Evolutionary conservation across 2,113 vertebrate genomes (phyloP), one percentile per base, ranked within the genome.

Genomic region (Labrus mixtus): DNA sequence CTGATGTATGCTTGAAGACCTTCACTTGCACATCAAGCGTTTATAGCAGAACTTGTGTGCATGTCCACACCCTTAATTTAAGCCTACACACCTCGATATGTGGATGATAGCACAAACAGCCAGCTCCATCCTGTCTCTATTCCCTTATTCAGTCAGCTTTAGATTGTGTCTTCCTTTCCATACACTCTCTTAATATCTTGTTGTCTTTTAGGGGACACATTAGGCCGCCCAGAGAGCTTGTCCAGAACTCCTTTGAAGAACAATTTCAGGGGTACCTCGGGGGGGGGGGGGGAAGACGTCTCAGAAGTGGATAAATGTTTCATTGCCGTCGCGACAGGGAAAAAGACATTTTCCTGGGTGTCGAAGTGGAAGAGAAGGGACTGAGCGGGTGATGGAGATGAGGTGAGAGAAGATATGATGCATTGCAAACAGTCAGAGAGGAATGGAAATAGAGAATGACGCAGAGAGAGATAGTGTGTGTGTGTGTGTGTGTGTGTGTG

Each of bases 281-380:
- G 63, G 23, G 23, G 25, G 63, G 23, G 23, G 2, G 58, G 53
- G 55, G 68, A 16, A 48, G 65, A 51, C n/a, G 3, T 73, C 54
- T 78, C 79, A 64, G 54, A 64, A 78, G 68, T 76, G 69, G 69
- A 87, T 89, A 73, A 84, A 88, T 89, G 76, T 87, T 86, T 89
- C 68, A 82, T 83, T 73, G 68, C 69, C 85, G 74, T 48, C 11
- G 13, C 69, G 76, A 79, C 51, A 39, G 41, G 59, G 12, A 78
- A 79, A 68, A 70, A 55, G 55, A 73, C 19, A 66, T 68, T 88
- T 80, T 79, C 51, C 61, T 72, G 66, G 58, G 29, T 68, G 84
- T 82, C 20, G 17, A 74, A 22, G 60, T 68, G 43, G 23, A 76
- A 64, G 22, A 60, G 65, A 64, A 77, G 66, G 10, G 45, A 51